Base-by-base conservation (phyloP, 2,797 vertebrate genomes). In the Chaetophractus vellerosus region DNA sequence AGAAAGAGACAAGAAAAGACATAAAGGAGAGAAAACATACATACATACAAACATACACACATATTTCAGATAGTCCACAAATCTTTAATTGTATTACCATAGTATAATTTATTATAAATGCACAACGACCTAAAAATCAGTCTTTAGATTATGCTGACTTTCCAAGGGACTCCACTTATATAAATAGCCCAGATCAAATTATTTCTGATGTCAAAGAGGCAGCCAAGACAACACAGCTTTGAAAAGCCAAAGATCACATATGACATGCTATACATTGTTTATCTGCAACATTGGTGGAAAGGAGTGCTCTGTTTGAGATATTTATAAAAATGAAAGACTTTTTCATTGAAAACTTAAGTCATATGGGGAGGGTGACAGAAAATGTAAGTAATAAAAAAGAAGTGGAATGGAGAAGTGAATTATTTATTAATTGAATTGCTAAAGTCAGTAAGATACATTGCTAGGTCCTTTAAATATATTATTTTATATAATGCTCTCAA, bases 331-430 rank as follows among this genome's bases (percentile, higher is more conserved):
- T 61, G 4, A 8, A 80, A 59, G 10, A 5, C 5, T 83, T 69
- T 94, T 94, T 72, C 36, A 76, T 76, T 76, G n/a, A 90, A 87
- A 64, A 72, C 21, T 61, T 68, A 91, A 72, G 24, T 75, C 5
- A 66, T 64, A 57, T 23, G 14, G 5, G 1, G 11, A 23, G 21
- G 33, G 23, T 76, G 31, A 59, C 15, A 52, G 6, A 74, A 82
- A 95, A 92, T 89, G 38, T 52, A 84, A 84, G 9, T 74, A 83
- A 64, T 31, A 79, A 88, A 41, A 88, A 82, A 28, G 24, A 52
- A 52, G 4, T 52, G 2, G 33, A 0, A 7, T 76, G 14, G 66
- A 28, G 52, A 94, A 74, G 38, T 88, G 38, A 78, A 75, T 87
- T 57, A 63, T 55, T 45, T 91, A 74, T 61, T 79, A 16, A 63